Evolutionary conservation across 2,113 vertebrate genomes (phyloP), one percentile per base, ranked within the genome.

Genomic region (Thalassoma bifasciatum): DNA sequence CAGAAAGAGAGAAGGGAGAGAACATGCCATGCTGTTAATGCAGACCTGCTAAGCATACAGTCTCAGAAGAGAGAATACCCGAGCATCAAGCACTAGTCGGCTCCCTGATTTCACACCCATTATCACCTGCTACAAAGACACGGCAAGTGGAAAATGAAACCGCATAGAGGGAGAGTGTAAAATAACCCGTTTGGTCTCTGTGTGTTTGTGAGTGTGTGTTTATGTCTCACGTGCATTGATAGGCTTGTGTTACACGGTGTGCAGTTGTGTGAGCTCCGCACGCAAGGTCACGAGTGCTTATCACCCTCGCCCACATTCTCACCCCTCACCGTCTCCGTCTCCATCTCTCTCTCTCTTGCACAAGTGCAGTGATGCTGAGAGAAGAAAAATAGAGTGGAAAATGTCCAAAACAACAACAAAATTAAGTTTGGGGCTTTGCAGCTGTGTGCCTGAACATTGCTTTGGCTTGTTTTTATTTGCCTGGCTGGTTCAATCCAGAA

Each of bases 71-170:
- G 73, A 52, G 47, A 51, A 68, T n/a, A 65, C 36, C 49, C 14
- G 54, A 73, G 75, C 51, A 24, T 72, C 16, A 49, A 75, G 66
- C 62, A 14, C 37, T 36, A 65, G 67, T 77, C 30, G 51, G 63
- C 82, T 59, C 46, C 68, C 69, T 74, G 81, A 87, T 91, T 91
- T 91, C 87, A 90, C 89, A 86, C 76, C 79, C 85, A 85, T 89
- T 88, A 89, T 88, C 82, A 72, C 80, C 85, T 73, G 76, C 83
- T 81, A 75, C 76, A 47, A 75, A 79, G 61, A 23, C 82, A 58
- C 34, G 34, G 80, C 79, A 52, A 73, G 83, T 77, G 77, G 79
- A 80, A 84, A 86, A 89, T 87, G 84, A 85, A 85, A 79, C 56
- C 10, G 67, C 78, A 63, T 51, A 57, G 71, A 54, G 52, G 44